Conservation (phyloP, 2,113 vertebrate genomes). For the Ochotona princeps region DNA sequence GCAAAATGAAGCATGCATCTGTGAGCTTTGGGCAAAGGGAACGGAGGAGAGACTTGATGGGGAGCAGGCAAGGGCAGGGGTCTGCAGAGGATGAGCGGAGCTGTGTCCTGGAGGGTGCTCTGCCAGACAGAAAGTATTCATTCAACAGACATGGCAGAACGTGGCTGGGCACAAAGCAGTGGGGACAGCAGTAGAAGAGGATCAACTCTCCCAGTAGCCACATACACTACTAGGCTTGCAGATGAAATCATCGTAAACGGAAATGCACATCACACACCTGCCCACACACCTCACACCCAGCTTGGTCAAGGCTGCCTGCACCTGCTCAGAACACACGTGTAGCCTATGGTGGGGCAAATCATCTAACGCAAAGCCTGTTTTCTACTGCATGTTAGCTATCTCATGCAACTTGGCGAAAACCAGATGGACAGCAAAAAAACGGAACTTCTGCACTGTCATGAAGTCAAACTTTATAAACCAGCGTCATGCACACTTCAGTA, state of each 20-base stretch:
- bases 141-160: background rate
- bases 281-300: background rate
- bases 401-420: background rate
- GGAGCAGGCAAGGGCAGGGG: background rate
- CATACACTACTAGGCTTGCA: background rate
- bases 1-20: background rate
- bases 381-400: background rate
- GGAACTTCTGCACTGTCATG: background rate
- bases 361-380: background rate
- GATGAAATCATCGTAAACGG: background rate
- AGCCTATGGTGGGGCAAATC: background rate
- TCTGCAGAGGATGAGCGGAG: background rate
- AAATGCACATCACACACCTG: background rate
- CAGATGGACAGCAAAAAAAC: background rate
- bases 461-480: background rate
- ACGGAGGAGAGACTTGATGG: accelerated
- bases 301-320: background rate
- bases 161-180: background rate
- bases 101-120: background rate
- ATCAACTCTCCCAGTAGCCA: background rate
- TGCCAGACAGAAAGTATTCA: background rate
- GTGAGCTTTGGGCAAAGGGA: background rate
- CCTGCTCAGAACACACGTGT: background rate
- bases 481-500: background rate
- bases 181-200: background rate